phyloP scores from a whole-genome alignment of 2,113 vertebrate species.

The Paramormyrops kingsleyae region DNA sequence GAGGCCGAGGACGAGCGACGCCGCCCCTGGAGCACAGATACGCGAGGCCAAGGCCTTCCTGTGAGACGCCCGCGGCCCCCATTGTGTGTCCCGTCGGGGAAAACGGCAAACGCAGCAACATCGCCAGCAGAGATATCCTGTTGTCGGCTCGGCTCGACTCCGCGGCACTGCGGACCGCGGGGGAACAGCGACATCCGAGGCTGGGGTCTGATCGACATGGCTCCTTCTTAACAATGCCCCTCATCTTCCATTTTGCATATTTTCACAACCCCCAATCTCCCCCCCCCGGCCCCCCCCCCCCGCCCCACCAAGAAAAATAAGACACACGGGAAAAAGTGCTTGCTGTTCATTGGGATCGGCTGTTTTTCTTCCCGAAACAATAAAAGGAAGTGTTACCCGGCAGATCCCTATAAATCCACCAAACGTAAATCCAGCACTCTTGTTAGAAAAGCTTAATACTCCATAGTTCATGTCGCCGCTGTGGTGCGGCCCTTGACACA shows the following conservation, averaged over 20 bases:
- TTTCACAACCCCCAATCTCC: conserved; percentile 26
- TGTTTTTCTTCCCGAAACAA: conserved; percentile 15
- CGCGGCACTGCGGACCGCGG: neutral
- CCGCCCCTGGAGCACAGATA: neutral
- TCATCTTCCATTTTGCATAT: neutral
- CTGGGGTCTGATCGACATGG: neutral
- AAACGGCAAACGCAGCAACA: neutral
- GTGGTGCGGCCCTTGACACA: conserved; percentile 32
- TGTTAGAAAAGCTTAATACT: neutral
- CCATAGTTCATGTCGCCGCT: conserved; percentile 10
- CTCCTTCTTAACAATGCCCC: neutral
- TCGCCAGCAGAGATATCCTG: neutral
- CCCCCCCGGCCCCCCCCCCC: conserved; percentile 1
- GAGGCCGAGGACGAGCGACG: neutral
- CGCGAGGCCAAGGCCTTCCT: neutral
- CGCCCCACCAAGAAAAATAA: neutral
- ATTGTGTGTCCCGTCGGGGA: neutral
- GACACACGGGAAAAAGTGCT: neutral
- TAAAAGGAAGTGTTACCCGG: neutral
- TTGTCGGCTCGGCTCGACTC: neutral
- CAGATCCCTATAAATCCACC: neutral
- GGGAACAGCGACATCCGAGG: neutral
- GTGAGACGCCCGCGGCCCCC: neutral
- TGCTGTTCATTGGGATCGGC: conserved; percentile 1
- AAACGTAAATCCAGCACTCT: neutral